phyloP scores from a whole-genome alignment of 2,888 invertebrate genomes.

The Selenia dentaria region DNA sequence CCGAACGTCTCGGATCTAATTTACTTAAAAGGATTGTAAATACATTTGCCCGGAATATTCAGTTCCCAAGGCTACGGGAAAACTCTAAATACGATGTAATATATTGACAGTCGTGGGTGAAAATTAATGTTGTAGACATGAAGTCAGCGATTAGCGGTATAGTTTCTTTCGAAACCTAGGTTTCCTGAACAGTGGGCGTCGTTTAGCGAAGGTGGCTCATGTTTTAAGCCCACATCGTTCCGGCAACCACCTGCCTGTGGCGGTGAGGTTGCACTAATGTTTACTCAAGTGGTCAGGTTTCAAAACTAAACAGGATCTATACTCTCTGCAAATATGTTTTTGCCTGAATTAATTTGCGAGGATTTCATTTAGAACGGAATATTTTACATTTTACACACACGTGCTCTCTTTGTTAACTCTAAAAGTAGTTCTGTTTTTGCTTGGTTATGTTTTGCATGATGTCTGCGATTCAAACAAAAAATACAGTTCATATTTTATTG shows the following conservation, averaged over 20 bases:
- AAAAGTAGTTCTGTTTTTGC: too few relatives aligned
- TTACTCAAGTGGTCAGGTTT: slow-evolving; percentile 24
- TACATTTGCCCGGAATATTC: slow-evolving; percentile 17
- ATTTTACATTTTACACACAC: too few relatives aligned
- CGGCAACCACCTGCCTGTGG: slow-evolving; percentile 14
- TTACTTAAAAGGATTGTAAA: slow-evolving; percentile 25
- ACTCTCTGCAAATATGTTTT: slow-evolving; percentile 8
- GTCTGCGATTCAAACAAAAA: too few relatives aligned
- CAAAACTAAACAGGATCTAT: slow-evolving; percentile 12
- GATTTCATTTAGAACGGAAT: too few relatives aligned
- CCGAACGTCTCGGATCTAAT: slow-evolving; percentile 34
- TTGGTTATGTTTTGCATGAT: too few relatives aligned
- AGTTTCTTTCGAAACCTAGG: slow-evolving; percentile 18
- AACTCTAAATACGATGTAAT: slow-evolving; percentile 1
- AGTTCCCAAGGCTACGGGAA: neutral
- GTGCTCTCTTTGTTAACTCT: too few relatives aligned
- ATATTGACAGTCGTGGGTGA: slow-evolving; percentile 26
- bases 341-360: neutral
- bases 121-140: slow-evolving; percentile 20
- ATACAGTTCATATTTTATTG: too few relatives aligned
- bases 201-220: slow-evolving; percentile 28
- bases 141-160: slow-evolving; percentile 11
- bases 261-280: slow-evolving; percentile 19
- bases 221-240: slow-evolving; percentile 24
- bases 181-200: slow-evolving; percentile 22